A percentile compares a stretch with the other conserved stretches of the same genome.
Conservation (phyloP, 2,113 vertebrate species). For the Chelonoidis abingdonii region DNA sequence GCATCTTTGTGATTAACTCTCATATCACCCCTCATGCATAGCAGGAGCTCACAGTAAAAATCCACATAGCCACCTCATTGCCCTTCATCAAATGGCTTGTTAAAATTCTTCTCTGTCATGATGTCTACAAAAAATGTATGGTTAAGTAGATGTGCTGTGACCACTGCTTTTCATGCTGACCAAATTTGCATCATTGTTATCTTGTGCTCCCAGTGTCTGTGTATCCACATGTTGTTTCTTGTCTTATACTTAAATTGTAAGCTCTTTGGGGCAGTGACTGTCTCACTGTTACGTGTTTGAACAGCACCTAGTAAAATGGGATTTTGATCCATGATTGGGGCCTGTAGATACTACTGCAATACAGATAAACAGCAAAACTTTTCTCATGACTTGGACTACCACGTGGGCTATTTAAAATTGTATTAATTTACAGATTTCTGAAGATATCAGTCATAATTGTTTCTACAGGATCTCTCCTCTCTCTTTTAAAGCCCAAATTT, state of each 20-base stretch:
- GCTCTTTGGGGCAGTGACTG: fast-evolving
- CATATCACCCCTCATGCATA: background rate
- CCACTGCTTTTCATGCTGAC: background rate
- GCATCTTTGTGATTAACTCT: background rate
- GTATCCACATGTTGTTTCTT: background rate
- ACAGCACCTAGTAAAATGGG: fast-evolving
- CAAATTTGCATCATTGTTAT: background rate
- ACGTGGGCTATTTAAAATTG: background rate
- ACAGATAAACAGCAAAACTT: background rate
- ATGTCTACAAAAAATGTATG: constrained; percentile 8
- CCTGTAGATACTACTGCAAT: background rate
- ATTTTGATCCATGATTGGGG: background rate
- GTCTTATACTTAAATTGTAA: background rate
- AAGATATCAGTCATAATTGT: background rate
- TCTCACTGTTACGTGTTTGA: background rate
- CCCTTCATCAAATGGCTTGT: background rate
- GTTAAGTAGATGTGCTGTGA: background rate
- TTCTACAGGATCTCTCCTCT: background rate
- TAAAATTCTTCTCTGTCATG: constrained; percentile 22
- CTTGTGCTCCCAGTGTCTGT: background rate
- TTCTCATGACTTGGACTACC: background rate
- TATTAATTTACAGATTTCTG: too few relatives aligned
- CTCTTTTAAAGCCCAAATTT: background rate
- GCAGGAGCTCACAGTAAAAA: constrained; percentile 6
- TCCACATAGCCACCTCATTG: background rate